These are phyloP conservation scores for Phataginus tricuspis DNA, from an alignment of 2,797 vertebrate genomes.

Conservation along the genomic window DNA sequence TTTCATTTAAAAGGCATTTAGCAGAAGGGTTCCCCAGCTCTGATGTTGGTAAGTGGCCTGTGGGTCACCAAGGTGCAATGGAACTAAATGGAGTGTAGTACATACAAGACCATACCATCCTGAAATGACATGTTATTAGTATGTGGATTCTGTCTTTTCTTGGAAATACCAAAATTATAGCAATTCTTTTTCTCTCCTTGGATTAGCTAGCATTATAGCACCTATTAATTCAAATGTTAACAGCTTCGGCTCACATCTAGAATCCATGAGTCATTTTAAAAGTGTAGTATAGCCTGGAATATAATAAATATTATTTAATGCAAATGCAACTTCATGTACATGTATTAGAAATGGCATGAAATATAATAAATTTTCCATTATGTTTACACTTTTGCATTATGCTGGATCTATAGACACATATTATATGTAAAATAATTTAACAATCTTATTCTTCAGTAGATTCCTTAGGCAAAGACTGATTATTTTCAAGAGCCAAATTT, in stretches of 20 bases:
- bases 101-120: background rate
- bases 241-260: background rate
- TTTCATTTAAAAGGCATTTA: background rate
- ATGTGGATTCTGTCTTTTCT: background rate
- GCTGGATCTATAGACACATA: background rate
- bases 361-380: background rate
- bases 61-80: background rate
- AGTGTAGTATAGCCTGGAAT: background rate
- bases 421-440: background rate
- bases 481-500: background rate
- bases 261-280: background rate
- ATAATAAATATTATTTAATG: background rate
- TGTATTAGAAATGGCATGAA: background rate
- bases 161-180: background rate
- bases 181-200: background rate
- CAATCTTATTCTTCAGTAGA: background rate
- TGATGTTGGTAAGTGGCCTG: background rate
- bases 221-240: background rate
- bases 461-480: background rate
- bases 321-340: background rate
- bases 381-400: background rate
- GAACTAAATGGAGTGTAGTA: background rate
- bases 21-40: background rate
- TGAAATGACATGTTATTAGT: background rate
- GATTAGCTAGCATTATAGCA: background rate